Base-by-base conservation (phyloP, 2,113 vertebrate genomes). In the Eclectus roratus region DNA sequence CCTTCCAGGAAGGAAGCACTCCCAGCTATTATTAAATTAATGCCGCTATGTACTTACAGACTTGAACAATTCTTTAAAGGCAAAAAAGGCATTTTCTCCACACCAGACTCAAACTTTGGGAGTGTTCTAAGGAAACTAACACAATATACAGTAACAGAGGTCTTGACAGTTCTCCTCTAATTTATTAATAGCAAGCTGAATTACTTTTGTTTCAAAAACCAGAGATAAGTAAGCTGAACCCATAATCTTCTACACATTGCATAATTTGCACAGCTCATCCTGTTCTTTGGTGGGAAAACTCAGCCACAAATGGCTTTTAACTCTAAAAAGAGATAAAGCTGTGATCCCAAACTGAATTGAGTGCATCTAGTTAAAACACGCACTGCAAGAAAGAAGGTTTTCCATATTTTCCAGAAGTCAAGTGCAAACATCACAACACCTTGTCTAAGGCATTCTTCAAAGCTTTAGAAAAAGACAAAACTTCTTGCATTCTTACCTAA, bases 391-490 rank as follows among this genome's bases (percentile, higher is more conserved):
- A 66, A 35, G 39, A 41, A 93, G 47, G 17, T 77, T 94, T 83
- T 56, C 76, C n/a, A 7, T 66, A 19, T 81, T 89, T 68, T 93
- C 66, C 53, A 80, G 73, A 89, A 53, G 63, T 66, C 4, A 0
- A 73, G 76, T 58, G 50, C 76, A 80, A 89, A 77, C 63, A 91
- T 77, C 82, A 80, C 87, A 88, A 46, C 41, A 72, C 29, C 23
- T 80, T 47, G 2, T 70, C 39, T 69, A 89, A 91, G 55, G 27
- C 35, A 55, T 43, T 91, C 58, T 85, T 95, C 68, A 90, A 85
- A 96, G 69, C 72, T 84, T 69, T 35, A 91, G 44, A 89, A 87
- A 92, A 72, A 91, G 60, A 88, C 64, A 91, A 43, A 89, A 71
- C 27, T 89, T 46, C 70, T 88, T 80, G 56, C 9, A 68, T 86